A percentile compares a stretch with the other conserved stretches of the same genome.
Evolutionary conservation across 2,797 vertebrate species (phyloP).

Genomic region (Spheniscus humboldti): DNA sequence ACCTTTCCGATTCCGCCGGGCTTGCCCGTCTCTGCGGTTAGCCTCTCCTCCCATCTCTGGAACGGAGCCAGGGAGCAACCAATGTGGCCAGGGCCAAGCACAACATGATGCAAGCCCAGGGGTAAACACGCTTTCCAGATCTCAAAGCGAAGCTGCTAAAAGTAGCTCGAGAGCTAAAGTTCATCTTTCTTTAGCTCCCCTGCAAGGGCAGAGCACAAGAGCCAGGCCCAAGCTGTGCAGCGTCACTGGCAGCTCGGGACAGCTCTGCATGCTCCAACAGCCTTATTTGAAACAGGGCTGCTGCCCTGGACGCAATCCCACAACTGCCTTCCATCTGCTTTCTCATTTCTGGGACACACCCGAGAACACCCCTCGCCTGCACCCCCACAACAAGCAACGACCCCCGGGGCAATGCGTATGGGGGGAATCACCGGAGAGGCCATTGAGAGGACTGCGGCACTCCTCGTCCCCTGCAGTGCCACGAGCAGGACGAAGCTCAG

Average conservation of each 20-base stretch:
- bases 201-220: not conserved
- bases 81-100: not conserved
- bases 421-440: not conserved
- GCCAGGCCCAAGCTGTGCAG: accelerated
- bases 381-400: accelerated
- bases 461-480: accelerated
- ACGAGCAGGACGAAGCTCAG: accelerated
- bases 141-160: not conserved
- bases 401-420: accelerated
- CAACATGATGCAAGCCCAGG: not conserved
- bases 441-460: accelerated
- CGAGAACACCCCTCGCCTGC: accelerated
- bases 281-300: accelerated
- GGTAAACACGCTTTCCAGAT: not conserved
- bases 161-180: conserved; percentile 6
- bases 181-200: conserved; percentile 21
- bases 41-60: not conserved
- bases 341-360: accelerated
- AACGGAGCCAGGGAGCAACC: not conserved
- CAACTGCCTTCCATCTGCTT: not conserved
- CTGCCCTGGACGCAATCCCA: not conserved
- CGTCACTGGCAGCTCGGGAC: not conserved
- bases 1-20: accelerated
- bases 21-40: not conserved
- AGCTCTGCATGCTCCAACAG: not conserved